Evolutionary conservation across 2,113 vertebrate species (phyloP).

Genomic region (Scartelaos histophorus): DNA sequence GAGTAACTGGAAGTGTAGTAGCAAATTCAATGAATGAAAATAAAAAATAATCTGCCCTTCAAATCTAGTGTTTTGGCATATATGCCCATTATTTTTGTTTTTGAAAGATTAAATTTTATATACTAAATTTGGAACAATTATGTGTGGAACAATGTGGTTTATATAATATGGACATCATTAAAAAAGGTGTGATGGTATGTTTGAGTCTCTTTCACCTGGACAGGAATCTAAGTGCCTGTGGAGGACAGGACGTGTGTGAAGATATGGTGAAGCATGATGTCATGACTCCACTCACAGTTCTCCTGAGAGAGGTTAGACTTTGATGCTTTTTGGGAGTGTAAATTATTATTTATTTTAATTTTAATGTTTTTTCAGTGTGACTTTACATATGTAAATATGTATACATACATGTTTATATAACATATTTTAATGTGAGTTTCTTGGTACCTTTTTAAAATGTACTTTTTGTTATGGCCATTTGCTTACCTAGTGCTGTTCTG

Average conservation of each 20-base stretch:
- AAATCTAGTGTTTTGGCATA: too few relatives aligned
- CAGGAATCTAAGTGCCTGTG: conserved; percentile 95
- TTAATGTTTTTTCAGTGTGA: conserved; percentile 7
- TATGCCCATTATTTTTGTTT: too few relatives aligned
- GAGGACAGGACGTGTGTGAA: conserved; percentile 92
- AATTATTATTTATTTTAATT: conserved; percentile 41
- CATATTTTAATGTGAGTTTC: not conserved
- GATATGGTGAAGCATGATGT: conserved; percentile 94
- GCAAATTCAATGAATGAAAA: too few relatives aligned
- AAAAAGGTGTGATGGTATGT: conserved; percentile 22
- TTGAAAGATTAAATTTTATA: too few relatives aligned
- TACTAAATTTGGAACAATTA: too few relatives aligned
- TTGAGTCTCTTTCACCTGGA: conserved; percentile 20
- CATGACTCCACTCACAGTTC: conserved; percentile 89
- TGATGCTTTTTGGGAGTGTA: conserved; percentile 24
- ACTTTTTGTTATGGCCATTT: not conserved
- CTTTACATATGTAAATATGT: not conserved
- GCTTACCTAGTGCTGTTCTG: conserved; percentile 80
- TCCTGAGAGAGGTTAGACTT: conserved; percentile 88
- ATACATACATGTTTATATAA: not conserved
- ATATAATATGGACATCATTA: too few relatives aligned
- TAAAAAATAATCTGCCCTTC: too few relatives aligned
- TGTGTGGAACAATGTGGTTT: too few relatives aligned
- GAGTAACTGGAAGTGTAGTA: too few relatives aligned
- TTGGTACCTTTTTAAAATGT: not conserved